A percentile compares a stretch with the other conserved stretches of the same genome.
Evolutionary conservation across 2,797 vertebrate genomes (phyloP).

Genomic region (Denticeps clupeoides): DNA sequence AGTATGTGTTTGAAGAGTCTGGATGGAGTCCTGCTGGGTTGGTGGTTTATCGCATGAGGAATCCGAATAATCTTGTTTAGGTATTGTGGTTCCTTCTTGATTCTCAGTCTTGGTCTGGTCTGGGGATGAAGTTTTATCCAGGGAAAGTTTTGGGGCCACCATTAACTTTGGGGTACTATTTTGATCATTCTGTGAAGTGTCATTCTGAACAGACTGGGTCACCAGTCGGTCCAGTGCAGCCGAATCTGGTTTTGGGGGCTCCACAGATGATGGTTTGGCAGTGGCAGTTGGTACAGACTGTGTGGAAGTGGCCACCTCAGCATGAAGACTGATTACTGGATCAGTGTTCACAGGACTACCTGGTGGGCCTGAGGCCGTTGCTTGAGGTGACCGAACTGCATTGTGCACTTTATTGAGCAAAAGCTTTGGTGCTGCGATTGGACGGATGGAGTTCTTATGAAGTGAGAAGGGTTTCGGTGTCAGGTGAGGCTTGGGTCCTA

Average conservation of each 20-base stretch:
- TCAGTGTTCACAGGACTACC: not conserved
- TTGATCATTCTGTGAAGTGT: too few relatives aligned
- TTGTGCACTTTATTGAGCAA: not conserved
- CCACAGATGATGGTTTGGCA: not conserved
- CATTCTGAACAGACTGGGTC: too few relatives aligned
- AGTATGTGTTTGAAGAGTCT: not conserved
- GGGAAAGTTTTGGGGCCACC: too few relatives aligned
- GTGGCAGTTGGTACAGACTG: constrained; percentile 11
- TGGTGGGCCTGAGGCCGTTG: too few relatives aligned
- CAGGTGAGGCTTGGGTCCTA: constrained; percentile 56
- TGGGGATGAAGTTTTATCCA: too few relatives aligned
- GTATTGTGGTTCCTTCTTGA: not conserved
- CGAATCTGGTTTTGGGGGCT: constrained; percentile 7
- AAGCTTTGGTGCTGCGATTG: constrained; percentile 37
- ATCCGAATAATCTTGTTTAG: not conserved
- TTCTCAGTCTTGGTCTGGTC: not conserved
- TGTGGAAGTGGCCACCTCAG: not conserved
- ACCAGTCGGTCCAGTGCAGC: too few relatives aligned
- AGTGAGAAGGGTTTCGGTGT: constrained; percentile 74
- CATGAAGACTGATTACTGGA: not conserved
- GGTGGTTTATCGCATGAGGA: not conserved
- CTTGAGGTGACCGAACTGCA: too few relatives aligned
- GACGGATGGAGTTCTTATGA: constrained; percentile 50
- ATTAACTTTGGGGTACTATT: too few relatives aligned
- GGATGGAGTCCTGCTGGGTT: not conserved